Evolutionary conservation across 2,888 invertebrate species (phyloP).

Genomic region (Cheilosia grossa): DNA sequence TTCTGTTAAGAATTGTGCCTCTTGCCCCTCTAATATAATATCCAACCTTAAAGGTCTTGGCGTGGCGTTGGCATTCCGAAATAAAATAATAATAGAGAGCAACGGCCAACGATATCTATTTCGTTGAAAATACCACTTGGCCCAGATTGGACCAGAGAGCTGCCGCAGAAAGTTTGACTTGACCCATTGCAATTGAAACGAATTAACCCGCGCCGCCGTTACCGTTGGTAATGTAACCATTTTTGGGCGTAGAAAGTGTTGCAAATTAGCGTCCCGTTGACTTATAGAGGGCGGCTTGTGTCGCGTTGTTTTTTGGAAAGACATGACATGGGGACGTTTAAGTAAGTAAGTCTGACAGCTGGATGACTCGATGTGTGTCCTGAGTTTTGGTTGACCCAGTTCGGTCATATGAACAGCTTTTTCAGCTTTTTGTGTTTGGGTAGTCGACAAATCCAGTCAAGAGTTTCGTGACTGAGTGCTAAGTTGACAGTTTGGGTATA

Average conservation of each 20-base stretch:
- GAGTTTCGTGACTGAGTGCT: too few relatives aligned
- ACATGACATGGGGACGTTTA: too few relatives aligned
- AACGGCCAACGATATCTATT: conserved; percentile 25
- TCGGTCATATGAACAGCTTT: too few relatives aligned
- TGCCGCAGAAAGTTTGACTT: neutral
- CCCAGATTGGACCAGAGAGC: conserved; percentile 3
- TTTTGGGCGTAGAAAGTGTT: neutral
- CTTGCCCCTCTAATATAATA: conserved; percentile 36
- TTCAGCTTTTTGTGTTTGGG: too few relatives aligned
- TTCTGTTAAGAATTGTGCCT: conserved; percentile 30
- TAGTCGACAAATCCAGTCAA: too few relatives aligned
- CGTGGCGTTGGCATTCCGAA: conserved; percentile 43
- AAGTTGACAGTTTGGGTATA: too few relatives aligned
- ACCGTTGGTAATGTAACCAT: neutral
- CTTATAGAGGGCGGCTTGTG: too few relatives aligned
- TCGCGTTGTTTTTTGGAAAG: too few relatives aligned
- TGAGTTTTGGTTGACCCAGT: too few relatives aligned
- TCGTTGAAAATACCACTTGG: conserved; percentile 10
- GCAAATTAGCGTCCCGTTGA: neutral
- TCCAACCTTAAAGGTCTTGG: conserved; percentile 47
- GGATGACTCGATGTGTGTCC: too few relatives aligned
- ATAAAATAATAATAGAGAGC: conserved; percentile 39
- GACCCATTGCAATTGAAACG: conserved; percentile 8
- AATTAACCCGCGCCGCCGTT: conserved; percentile 3
- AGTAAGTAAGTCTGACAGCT: too few relatives aligned